Evolutionary conservation across 2,888 invertebrate genomes (phyloP).

Genomic region (Apotomis betuletana): DNA sequence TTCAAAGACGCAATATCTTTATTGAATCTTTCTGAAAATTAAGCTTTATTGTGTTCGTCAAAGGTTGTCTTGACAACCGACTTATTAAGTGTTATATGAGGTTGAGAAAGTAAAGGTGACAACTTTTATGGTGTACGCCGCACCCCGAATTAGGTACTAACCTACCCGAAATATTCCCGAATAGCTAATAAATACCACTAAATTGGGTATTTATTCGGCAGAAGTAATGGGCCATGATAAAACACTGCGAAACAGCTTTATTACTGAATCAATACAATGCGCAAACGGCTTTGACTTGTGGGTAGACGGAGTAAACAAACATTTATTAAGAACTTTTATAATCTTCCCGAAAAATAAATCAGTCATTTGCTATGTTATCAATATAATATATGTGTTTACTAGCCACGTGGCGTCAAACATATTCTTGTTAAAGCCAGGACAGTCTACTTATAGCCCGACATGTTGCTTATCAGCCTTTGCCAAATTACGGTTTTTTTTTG

Average conservation of each 20-base stretch:
- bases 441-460: too few species aligned
- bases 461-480: too few species aligned
- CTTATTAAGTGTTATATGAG: background rate
- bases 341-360: background rate
- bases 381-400: too few species aligned
- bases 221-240: conserved; percentile 72
- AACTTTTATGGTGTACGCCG: conserved; percentile 36
- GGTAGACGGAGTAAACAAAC: conserved; percentile 21
- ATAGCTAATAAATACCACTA: conserved; percentile 64
- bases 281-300: conserved; percentile 46
- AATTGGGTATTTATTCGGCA: conserved; percentile 68
- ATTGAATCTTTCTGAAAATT: background rate
- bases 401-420: too few species aligned
- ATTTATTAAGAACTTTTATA: background rate
- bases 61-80: background rate
- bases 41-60: background rate
- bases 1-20: background rate
- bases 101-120: conserved; percentile 8
- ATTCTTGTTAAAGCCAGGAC: too few species aligned
- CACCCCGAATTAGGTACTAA: conserved; percentile 36
- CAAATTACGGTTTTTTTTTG: too few species aligned
- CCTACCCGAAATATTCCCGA: conserved; percentile 46
- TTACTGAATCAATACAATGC: conserved; percentile 65
- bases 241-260: conserved; percentile 64
- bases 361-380: background rate